Conservation (phyloP, 2,113 vertebrate species). For the Haplotaxodon microlepis region DNA sequence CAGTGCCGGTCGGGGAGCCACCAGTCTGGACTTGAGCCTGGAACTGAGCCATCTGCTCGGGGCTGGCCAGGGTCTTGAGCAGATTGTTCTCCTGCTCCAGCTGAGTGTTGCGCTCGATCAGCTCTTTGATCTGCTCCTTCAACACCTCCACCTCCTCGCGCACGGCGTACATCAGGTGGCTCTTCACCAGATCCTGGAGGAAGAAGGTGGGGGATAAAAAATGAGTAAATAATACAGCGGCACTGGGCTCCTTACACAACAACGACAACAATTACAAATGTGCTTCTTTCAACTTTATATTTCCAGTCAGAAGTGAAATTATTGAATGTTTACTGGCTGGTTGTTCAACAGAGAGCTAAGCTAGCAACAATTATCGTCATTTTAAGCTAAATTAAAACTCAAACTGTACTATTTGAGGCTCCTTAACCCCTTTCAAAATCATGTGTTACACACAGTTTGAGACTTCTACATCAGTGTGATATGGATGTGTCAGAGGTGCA, state of each 20-base stretch:
- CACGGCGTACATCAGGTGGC: conserved; percentile 96
- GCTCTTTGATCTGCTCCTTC: conserved; percentile 94
- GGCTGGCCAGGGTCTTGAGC: conserved; percentile 92
- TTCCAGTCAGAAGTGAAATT: neutral
- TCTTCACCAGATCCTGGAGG: conserved; percentile 78
- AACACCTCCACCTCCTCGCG: conserved; percentile 85
- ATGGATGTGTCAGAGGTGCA: neutral
- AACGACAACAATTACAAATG: neutral
- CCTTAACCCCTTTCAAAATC: neutral
- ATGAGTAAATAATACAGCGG: neutral
- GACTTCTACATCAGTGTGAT: neutral
- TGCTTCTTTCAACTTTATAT: neutral
- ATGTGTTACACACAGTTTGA: neutral
- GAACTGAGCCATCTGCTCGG: conserved; percentile 95
- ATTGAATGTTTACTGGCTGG: neutral
- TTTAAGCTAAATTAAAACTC: neutral
- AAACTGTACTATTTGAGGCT: neutral
- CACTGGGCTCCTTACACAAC: neutral
- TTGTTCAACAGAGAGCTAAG: neutral
- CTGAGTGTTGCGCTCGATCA: conserved; percentile 93
- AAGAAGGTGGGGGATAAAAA: neutral
- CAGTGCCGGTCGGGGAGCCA: conserved; percentile 75
- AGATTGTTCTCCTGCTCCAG: conserved; percentile 97
- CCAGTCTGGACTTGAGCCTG: conserved; percentile 92
- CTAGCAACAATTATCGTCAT: neutral